Percentiles rank a stretch among this genome's conserved stretches.
These are phyloP conservation scores for Orthonevra nobilis DNA, from an alignment of 2,888 invertebrate genomes.

Conservation along the genomic window DNA sequence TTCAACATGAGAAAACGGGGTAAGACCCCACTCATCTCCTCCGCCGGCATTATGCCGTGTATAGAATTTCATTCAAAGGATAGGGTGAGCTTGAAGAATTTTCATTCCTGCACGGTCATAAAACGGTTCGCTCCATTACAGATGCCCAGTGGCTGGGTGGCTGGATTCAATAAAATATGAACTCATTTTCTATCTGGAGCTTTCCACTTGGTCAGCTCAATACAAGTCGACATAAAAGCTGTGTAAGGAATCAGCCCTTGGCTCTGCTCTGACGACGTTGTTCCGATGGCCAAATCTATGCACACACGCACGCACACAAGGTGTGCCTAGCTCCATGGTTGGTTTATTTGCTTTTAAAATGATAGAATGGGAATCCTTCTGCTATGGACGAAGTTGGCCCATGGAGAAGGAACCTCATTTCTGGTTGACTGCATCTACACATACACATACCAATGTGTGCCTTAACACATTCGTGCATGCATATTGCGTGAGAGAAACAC, in stretches of 20 bases:
- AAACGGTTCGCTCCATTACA: slow-evolving; percentile 66
- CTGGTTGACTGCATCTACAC: slow-evolving; percentile 50
- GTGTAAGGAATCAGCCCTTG: neutral
- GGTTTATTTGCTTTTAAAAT: slow-evolving; percentile 52
- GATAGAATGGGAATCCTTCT: slow-evolving; percentile 7
- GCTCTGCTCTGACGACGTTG: too few relatives aligned
- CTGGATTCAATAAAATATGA: slow-evolving; percentile 66
- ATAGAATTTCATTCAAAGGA: slow-evolving; percentile 23
- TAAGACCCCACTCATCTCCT: neutral
- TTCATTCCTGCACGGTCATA: slow-evolving; percentile 56
- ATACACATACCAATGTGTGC: too few relatives aligned
- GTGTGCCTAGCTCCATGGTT: slow-evolving; percentile 12
- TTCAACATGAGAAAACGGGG: slow-evolving; percentile 10
- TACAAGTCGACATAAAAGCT: slow-evolving; percentile 58
- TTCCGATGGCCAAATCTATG: too few relatives aligned
- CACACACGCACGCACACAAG: neutral
- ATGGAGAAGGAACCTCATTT: slow-evolving; percentile 20
- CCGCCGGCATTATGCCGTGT: neutral
- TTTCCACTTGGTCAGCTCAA: slow-evolving; percentile 67
- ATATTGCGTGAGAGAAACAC: slow-evolving; percentile 64
- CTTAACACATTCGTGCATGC: slow-evolving; percentile 59
- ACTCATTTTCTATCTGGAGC: slow-evolving; percentile 68
- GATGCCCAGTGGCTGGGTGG: slow-evolving; percentile 57
- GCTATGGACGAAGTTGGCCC: slow-evolving; percentile 6
- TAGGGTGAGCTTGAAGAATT: slow-evolving; percentile 45